Base-by-base conservation (phyloP, 2,888 invertebrate genomes). In the Zaprionus bogoriensis region DNA sequence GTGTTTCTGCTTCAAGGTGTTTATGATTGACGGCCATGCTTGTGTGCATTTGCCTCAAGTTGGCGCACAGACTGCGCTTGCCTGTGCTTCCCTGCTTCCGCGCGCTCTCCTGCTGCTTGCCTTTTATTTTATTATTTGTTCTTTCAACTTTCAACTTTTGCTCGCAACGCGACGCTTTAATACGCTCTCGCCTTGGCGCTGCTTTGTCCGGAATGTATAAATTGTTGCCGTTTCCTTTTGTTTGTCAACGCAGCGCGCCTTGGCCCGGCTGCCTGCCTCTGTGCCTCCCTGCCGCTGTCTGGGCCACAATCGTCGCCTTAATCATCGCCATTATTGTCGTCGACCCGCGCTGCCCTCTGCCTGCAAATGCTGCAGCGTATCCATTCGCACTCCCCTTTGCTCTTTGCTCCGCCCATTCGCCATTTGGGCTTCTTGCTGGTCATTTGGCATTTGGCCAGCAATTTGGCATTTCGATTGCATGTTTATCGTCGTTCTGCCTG, bases 401-500 rank as follows among this genome's bases (percentile, higher is more conserved):
- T n/a, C 19, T 32, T 27, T 14, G 14, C 27, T 17, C 32, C 1
- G 10, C 2, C 42, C 39, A 25, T 30, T 32, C 30, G 10, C 32
- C 30, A 17, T 23, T 20, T 70, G 53, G 53, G 50, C 64, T 64
- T 44, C 71, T 57, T 70, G 63, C 62, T 75, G 84, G 75, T 59
- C 82, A 85, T 82, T 87, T 82, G 82, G 87, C 82, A 69, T 67
- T 74, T 51, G 77, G 76, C 82, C 85, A 87, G 83, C 67, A 66
- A 74, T 79, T 77, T 82, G 86, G 83, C 86, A 74, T 87, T 82
- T 82, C 85, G 76, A 85, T 85, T 81, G 82, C 85, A 81, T 75
- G 72, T 67, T 80, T 67, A 74, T 71, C 55, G 71, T 54, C 44
- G 59, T 51, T 47, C 30, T 66, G 58, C 46, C 63, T 71, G 54